phyloP scores from a whole-genome alignment of 2,113 vertebrate genomes.

The Geococcyx californianus region DNA sequence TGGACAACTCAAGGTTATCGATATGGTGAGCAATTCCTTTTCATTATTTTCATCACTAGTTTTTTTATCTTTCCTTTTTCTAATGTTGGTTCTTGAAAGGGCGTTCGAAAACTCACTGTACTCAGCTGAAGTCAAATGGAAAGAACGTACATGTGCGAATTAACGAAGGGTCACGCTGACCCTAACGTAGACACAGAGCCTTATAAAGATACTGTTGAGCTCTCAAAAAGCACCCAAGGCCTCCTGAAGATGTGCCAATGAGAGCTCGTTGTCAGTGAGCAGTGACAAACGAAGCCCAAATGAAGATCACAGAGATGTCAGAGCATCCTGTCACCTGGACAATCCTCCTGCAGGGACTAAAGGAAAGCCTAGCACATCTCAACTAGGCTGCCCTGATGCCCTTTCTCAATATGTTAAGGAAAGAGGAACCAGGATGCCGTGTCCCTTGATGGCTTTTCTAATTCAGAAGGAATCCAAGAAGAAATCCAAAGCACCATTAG shows the following conservation, averaged over 20 bases:
- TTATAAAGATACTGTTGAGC: neutral
- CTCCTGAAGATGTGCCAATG: neutral
- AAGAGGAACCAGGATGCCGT: neutral
- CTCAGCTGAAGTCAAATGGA: neutral
- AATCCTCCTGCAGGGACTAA: neutral
- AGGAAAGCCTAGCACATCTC: neutral
- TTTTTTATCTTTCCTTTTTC: neutral
- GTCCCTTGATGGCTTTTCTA: neutral
- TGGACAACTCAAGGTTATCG: constrained; percentile 85
- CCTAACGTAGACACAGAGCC: neutral
- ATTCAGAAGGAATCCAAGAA: neutral
- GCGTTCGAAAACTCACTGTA: neutral
- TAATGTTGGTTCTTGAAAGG: neutral
- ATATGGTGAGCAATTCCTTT: constrained; percentile 84
- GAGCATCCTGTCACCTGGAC: neutral
- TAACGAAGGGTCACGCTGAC: neutral
- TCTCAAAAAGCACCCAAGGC: neutral
- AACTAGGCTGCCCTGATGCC: neutral
- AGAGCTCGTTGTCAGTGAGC: neutral
- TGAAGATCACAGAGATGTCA: neutral
- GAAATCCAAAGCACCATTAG: neutral
- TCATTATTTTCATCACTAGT: neutral
- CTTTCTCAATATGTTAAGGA: neutral
- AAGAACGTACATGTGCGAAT: neutral
- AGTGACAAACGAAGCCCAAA: neutral